Evolutionary conservation across 1,140 invertebrate genomes (phyloP).

Genomic region (Phthorimaea operculella): DNA sequence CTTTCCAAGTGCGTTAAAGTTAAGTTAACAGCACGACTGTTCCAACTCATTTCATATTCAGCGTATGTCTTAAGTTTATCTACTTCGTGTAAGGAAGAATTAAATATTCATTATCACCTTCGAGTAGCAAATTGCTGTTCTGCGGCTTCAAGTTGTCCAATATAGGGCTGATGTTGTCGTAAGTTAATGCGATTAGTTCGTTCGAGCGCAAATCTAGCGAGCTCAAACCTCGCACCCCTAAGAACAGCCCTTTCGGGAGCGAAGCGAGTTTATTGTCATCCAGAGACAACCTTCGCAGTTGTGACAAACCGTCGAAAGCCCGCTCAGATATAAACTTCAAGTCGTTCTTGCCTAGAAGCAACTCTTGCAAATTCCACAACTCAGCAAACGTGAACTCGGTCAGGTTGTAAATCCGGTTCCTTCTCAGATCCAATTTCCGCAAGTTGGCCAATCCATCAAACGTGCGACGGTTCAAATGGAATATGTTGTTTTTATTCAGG

Average conservation of each 20-base stretch:
- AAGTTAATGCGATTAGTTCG: slow-evolving; percentile 77
- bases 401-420: slow-evolving; percentile 78
- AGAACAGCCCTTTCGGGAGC: slow-evolving; percentile 74
- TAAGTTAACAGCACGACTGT: slow-evolving; percentile 33
- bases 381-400: slow-evolving; percentile 80
- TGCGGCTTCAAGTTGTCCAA: slow-evolving; percentile 78
- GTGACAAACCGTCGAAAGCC: slow-evolving; percentile 77
- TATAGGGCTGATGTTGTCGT: slow-evolving; percentile 77
- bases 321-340: slow-evolving; percentile 73
- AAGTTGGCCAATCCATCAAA: slow-evolving; percentile 77
- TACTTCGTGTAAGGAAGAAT: slow-evolving; percentile 30
- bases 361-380: slow-evolving; percentile 74
- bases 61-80: slow-evolving; percentile 42
- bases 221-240: slow-evolving; percentile 72
- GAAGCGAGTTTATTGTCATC: slow-evolving; percentile 77
- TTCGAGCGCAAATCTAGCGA: slow-evolving; percentile 80
- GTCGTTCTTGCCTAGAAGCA: slow-evolving; percentile 79
- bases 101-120: slow-evolving; percentile 74
- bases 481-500: slow-evolving; percentile 76
- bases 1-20: slow-evolving; percentile 34
- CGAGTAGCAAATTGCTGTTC: slow-evolving; percentile 76
- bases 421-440: slow-evolving; percentile 73
- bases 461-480: slow-evolving; percentile 74
- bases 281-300: slow-evolving; percentile 74
- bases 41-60: slow-evolving; percentile 42